Evolutionary conservation across 37 sponge, comb jelly and placozoan species (phyloP).

Genomic region (Bolinopsis microptera): DNA sequence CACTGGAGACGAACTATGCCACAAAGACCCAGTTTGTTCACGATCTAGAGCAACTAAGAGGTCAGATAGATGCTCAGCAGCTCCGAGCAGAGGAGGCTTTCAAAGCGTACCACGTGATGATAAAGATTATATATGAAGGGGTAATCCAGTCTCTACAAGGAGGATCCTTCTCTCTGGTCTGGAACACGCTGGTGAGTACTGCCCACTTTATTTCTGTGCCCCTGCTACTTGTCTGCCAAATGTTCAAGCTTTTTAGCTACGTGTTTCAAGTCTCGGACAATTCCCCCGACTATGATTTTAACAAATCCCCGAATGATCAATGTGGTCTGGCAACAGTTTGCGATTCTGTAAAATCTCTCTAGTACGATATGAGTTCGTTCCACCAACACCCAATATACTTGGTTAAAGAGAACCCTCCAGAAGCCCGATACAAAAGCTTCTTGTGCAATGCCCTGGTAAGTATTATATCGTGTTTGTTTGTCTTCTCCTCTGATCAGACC

Average conservation of each 20-base stretch:
- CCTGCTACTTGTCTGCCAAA: too few species aligned
- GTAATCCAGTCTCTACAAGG: slow-evolving; percentile 34
- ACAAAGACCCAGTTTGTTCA: background rate
- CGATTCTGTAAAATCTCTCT: too few species aligned
- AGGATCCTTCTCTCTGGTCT: slow-evolving; percentile 20
- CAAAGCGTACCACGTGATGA: slow-evolving; percentile 39
- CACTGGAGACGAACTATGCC: slow-evolving; percentile 23
- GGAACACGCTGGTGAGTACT: slow-evolving; percentile 3
- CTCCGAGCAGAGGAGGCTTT: slow-evolving; percentile 25
- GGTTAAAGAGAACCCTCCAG: background rate
- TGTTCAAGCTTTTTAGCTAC: too few species aligned
- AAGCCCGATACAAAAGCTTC: background rate
- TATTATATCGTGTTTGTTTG: too few species aligned
- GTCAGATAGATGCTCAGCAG: background rate
- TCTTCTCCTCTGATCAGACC: too few species aligned
- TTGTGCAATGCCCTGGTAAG: background rate
- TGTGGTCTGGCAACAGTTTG: too few species aligned
- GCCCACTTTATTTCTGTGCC: too few species aligned
- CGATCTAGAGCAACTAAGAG: background rate
- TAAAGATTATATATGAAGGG: slow-evolving; percentile 22
- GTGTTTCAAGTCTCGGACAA: too few species aligned
- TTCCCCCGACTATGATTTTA: too few species aligned
- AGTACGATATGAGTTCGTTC: background rate
- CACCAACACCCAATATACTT: background rate
- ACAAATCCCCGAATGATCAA: too few species aligned